Evolutionary conservation across 2,888 invertebrate genomes (phyloP), one percentile per base, ranked within the genome.

Genomic region (Amiota mariae): DNA sequence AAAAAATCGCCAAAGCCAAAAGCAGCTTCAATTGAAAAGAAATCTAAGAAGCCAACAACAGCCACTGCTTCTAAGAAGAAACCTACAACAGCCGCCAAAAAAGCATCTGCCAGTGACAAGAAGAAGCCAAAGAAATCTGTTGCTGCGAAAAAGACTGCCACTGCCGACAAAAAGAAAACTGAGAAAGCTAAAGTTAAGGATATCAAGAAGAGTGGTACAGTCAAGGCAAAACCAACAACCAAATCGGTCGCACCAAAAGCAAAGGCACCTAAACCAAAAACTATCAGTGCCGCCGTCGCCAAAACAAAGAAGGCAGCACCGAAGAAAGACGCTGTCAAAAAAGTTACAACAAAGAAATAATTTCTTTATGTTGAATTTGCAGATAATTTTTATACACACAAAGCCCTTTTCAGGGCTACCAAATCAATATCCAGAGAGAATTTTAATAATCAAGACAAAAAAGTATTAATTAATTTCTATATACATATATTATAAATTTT

Each of bases 1-100:
- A 79, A 79, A 36, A 80, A 77, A 48, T 75, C 78, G 9, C 74
- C 78, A 1, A 77, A 78, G 67, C 77, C 77, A 61, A 79, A 77
- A 49, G 66, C 36, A 13, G 61, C 71, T 11, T 63, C 79, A 57
- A 70, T 75, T 6, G 78, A 75, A 56, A 80, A 76, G 73, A 79
- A 76, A 46, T 68, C 59, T 2, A 73, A 73, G 70, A 56, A 64
- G 51, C 56, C 72, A 20, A 18, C 57, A 12, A 57, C 57, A 15
- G 66, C 59, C 12, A 18, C 54, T n/a, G 36, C 70, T 71, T 15
- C 24, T 0, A 18, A 70, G 1, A 77, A 73, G 46, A 72, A 72
- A 57, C 11, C 54, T 20, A 20, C 74, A 20, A 71, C 11, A n/a
- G 15, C 73, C 2, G 76, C 75, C 15, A 57, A 15, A 48, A 79